Evolutionary conservation across 2,797 vertebrate species (phyloP).

Genomic region (Epinephelus coioides): DNA sequence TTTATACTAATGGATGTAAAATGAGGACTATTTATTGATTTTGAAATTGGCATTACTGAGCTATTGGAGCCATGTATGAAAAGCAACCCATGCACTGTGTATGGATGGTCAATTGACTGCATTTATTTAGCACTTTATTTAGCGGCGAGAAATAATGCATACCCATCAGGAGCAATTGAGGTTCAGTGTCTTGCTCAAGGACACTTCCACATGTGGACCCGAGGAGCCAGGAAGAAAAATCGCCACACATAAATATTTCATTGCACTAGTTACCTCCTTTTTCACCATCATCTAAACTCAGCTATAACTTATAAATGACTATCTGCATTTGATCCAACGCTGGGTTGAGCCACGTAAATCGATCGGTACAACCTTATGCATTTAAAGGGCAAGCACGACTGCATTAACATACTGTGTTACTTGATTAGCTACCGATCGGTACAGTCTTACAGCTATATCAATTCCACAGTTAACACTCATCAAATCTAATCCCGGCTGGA

Average conservation of each 20-base stretch:
- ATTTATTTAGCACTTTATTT: conserved; percentile 3
- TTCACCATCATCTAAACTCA: conserved; percentile 9
- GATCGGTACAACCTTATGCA: conserved; percentile 59
- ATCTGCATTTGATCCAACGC: conserved; percentile 48
- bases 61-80: neutral
- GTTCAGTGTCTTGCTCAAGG: conserved; percentile 4
- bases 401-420: conserved; percentile 74
- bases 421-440: conserved; percentile 73
- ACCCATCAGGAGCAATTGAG: neutral
- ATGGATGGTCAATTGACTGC: neutral
- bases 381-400: conserved; percentile 74
- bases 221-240: neutral
- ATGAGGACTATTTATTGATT: neutral
- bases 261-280: conserved; percentile 5
- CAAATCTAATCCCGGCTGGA: conserved; percentile 78
- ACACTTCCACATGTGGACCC: neutral
- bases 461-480: conserved; percentile 80
- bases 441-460: conserved; percentile 72
- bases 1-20: neutral
- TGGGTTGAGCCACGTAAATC: conserved; percentile 55
- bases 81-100: neutral
- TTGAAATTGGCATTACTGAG: neutral
- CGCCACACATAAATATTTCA: neutral
- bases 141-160: neutral
- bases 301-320: conserved; percentile 28